A percentile compares a stretch with the other conserved stretches of the same genome.
Evolutionary conservation across 2,113 vertebrate species (phyloP).

Genomic region (Malurus elegans): DNA sequence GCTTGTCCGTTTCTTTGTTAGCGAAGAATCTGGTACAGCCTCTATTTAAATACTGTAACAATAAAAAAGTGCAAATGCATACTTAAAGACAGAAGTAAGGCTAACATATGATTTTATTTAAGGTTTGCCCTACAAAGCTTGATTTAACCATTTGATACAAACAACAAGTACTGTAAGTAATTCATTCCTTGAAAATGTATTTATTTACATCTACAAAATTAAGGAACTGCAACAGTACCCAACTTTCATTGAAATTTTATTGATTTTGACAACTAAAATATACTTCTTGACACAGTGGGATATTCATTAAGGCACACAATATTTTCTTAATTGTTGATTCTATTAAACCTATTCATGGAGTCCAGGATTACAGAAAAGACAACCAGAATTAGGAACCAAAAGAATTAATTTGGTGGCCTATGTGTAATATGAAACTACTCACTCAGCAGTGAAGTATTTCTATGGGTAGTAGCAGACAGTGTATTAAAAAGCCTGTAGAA

Average conservation of each 20-base stretch:
- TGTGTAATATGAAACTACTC: neutral
- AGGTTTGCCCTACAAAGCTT: neutral
- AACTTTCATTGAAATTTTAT: neutral
- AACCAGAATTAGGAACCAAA: neutral
- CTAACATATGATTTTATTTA: neutral
- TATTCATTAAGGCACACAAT: neutral
- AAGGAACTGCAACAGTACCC: neutral
- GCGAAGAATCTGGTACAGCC: conserved; percentile 96
- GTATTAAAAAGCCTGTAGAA: neutral
- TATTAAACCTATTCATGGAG: neutral
- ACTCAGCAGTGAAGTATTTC: neutral
- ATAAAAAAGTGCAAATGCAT: neutral
- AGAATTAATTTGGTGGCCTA: neutral
- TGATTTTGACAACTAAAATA: neutral
- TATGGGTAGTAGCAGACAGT: neutral
- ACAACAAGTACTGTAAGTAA: neutral
- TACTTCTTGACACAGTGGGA: neutral
- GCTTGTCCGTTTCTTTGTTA: conserved; percentile 91
- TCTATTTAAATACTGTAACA: conserved; percentile 89
- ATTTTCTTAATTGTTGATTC: neutral
- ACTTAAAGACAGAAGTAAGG: neutral
- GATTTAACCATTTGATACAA: neutral
- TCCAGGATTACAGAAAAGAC: neutral
- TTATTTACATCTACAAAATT: neutral
- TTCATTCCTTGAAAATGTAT: neutral